A percentile compares a stretch with the other conserved stretches of the same genome.
Conservation (phyloP, 2,113 vertebrate species). For the Propithecus coquereli region DNA sequence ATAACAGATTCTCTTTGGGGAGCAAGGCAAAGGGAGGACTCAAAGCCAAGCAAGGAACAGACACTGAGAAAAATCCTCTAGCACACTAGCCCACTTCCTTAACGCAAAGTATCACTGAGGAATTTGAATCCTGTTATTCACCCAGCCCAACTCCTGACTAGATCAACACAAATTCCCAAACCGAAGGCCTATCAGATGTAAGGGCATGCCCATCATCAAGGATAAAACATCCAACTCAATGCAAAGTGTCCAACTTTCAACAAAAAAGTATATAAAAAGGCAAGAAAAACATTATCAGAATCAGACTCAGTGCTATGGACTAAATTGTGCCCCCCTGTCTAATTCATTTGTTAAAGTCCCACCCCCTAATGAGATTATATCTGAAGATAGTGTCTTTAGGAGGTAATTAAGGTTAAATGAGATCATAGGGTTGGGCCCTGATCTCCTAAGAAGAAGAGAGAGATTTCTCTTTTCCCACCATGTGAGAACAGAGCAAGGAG, state of each 20-base stretch:
- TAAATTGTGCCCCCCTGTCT: background rate
- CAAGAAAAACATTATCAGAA: background rate
- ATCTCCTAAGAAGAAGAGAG: background rate
- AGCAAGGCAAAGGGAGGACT: background rate
- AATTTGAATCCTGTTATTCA: background rate
- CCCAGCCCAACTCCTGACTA: background rate
- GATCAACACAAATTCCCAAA: background rate
- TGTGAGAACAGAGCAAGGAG: background rate
- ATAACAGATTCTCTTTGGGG: background rate
- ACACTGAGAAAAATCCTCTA: background rate
- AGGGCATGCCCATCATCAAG: background rate
- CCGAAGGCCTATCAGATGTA: background rate
- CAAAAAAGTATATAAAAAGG: background rate
- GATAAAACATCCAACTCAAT: background rate
- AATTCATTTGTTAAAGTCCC: background rate
- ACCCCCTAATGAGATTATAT: background rate
- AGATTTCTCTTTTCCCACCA: too few species aligned
- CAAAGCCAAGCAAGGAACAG: background rate
- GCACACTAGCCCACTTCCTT: background rate
- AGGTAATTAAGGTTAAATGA: background rate
- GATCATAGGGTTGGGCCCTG: background rate
- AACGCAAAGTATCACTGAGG: background rate
- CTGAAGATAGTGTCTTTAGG: background rate
- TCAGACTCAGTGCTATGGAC: background rate
- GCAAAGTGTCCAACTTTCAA: background rate